Evolutionary conservation across 2,888 invertebrate species (phyloP).

Genomic region (Cataglyphis livida): DNA sequence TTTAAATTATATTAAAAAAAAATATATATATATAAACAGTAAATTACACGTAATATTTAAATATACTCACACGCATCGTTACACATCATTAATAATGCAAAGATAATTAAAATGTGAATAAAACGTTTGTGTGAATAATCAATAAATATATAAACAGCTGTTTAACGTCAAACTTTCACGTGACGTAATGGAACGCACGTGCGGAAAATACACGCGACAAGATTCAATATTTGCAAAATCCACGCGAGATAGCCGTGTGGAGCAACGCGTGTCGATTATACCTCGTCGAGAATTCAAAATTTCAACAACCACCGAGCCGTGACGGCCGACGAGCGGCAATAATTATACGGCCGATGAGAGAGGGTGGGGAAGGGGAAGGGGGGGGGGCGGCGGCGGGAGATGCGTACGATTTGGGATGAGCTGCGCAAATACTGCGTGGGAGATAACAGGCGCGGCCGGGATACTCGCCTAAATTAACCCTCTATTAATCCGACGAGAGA

Average conservation of each 20-base stretch:
- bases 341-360: slow-evolving; percentile 78
- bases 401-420: slow-evolving; percentile 79
- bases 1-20: slow-evolving; percentile 11
- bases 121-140: neutral
- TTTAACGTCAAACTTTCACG: neutral
- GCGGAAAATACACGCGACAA: neutral
- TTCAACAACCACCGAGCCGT: slow-evolving; percentile 74
- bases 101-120: neutral
- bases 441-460: slow-evolving; percentile 81
- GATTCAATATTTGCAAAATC: slow-evolving; percentile 20
- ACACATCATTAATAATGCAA: neutral
- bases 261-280: slow-evolving; percentile 56
- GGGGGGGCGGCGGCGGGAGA: no score
- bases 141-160: neutral
- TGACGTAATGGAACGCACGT: neutral
- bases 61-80: neutral
- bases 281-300: slow-evolving; percentile 72
- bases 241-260: slow-evolving; percentile 23
- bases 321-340: slow-evolving; percentile 74
- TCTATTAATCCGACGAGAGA: slow-evolving; percentile 82
- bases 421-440: slow-evolving; percentile 84
- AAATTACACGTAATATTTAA: neutral
- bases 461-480: slow-evolving; percentile 82
- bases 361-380: neutral
- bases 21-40: neutral